phyloP scores from a whole-genome alignment of 1,140 invertebrate genomes.

The Hormaphis cornu region DNA sequence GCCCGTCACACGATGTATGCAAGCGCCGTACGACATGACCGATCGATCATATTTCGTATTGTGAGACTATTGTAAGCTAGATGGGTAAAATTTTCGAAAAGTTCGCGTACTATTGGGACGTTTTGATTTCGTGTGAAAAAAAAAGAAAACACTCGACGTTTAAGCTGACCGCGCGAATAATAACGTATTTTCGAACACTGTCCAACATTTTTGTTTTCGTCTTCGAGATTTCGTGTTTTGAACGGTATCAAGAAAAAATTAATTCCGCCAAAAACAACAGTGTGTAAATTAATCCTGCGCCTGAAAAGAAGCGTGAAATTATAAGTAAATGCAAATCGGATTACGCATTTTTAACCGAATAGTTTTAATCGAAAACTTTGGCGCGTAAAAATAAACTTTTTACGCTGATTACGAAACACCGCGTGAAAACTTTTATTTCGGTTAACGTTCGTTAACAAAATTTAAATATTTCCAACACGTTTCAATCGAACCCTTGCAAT shows the following conservation, averaged over 20 bases:
- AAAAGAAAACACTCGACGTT: no score
- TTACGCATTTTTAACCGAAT: constrained; percentile 8
- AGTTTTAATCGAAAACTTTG: constrained; percentile 9
- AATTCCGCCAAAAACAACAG: neutral
- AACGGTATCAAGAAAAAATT: neutral
- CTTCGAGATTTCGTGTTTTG: neutral
- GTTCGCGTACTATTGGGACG: no score
- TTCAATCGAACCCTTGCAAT: neutral
- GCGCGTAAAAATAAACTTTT: neutral
- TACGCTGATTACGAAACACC: constrained; percentile 9
- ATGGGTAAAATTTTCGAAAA: no score
- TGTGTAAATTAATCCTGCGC: neutral
- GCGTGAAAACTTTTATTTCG: constrained; percentile 3
- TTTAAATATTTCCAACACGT: constrained; percentile 6
- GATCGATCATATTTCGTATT: no score
- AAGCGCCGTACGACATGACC: no score
- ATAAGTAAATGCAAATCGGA: constrained; percentile 26
- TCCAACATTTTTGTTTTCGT: neutral
- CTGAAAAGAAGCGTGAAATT: constrained; percentile 11
- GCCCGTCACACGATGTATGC: no score
- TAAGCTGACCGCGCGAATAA: no score
- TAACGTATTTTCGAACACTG: no score
- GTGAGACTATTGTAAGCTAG: no score
- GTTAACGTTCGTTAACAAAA: constrained; percentile 8
- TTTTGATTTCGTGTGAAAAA: no score